These are phyloP conservation scores for Scaptomyza flava DNA, from an alignment of 2,888 invertebrate species.

Conservation along the genomic window DNA sequence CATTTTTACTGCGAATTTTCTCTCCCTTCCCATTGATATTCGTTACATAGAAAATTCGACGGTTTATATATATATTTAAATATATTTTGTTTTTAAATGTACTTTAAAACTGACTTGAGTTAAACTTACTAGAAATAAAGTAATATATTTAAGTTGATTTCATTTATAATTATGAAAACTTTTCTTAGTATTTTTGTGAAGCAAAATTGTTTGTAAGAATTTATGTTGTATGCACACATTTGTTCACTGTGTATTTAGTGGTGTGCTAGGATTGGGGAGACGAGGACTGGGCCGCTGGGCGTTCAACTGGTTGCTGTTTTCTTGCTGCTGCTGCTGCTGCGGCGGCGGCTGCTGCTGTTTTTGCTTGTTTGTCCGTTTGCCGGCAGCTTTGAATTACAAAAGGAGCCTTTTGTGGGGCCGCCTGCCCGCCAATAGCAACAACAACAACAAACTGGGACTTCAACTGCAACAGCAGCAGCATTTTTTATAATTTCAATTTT, in stretches of 20 bases:
- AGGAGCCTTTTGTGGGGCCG: slow-evolving; percentile 66
- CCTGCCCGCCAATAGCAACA: slow-evolving; percentile 31
- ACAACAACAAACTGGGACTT: slow-evolving; percentile 7
- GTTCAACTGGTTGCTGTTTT: slow-evolving; percentile 36
- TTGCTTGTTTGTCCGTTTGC: slow-evolving; percentile 42
- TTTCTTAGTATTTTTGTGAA: no score
- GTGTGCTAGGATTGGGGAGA: slow-evolving; percentile 3
- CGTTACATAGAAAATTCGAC: no score
- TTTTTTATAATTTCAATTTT: slow-evolving; percentile 70
- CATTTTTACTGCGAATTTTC: no score
- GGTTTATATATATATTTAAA: no score
- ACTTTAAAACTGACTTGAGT: no score
- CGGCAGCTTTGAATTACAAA: slow-evolving; percentile 74
- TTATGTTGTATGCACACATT: neutral
- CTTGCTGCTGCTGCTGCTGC: slow-evolving; percentile 1
- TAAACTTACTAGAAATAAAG: no score
- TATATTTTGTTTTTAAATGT: no score
- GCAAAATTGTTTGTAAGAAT: no score
- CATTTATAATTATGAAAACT: no score
- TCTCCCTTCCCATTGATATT: no score
- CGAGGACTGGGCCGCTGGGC: slow-evolving; percentile 45
- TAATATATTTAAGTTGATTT: no score
- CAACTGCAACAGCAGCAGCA: slow-evolving; percentile 31
- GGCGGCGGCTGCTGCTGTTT: neutral
- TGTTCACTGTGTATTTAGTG: neutral